Evolutionary conservation across 2,797 vertebrate species (phyloP).

Genomic region (Aplochiton taeniatus): DNA sequence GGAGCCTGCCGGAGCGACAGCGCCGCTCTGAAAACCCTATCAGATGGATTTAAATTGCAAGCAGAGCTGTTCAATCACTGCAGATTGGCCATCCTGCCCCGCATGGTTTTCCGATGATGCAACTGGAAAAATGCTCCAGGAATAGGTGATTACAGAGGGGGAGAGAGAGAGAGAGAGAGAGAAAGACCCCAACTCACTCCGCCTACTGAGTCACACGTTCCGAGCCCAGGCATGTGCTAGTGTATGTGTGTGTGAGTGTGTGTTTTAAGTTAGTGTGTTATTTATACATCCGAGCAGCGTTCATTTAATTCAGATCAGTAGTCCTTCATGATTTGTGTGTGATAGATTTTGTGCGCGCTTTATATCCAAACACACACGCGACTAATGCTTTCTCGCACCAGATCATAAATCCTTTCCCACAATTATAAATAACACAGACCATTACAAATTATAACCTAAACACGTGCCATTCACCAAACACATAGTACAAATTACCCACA

Average conservation of each 20-base stretch:
- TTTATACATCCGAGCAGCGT: slow-evolving; percentile 46
- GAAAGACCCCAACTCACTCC: slow-evolving; percentile 50
- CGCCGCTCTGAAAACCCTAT: slow-evolving; percentile 59
- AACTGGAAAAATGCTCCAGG: slow-evolving; percentile 80
- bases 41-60: slow-evolving; percentile 73
- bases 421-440: background rate
- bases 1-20: slow-evolving; percentile 21
- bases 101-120: slow-evolving; percentile 80
- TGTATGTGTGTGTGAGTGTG: background rate
- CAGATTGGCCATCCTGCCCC: slow-evolving; percentile 63
- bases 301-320: slow-evolving; percentile 48
- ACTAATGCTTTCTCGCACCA: background rate
- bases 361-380: slow-evolving; percentile 19
- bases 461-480: background rate
- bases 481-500: too few relatives aligned
- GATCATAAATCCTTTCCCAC: background rate
- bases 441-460: background rate
- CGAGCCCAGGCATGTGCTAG: slow-evolving; percentile 17
- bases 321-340: slow-evolving; percentile 1
- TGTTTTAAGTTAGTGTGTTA: slow-evolving; percentile 27
- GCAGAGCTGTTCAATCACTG: slow-evolving; percentile 72
- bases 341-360: slow-evolving; percentile 11
- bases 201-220: slow-evolving; percentile 52
- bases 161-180: slow-evolving; percentile 34
- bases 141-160: slow-evolving; percentile 80